Percentiles rank a stretch among this genome's conserved stretches.
Conservation (phyloP, 2,797 vertebrate genomes). For the Hypotaenidia okinawae region DNA sequence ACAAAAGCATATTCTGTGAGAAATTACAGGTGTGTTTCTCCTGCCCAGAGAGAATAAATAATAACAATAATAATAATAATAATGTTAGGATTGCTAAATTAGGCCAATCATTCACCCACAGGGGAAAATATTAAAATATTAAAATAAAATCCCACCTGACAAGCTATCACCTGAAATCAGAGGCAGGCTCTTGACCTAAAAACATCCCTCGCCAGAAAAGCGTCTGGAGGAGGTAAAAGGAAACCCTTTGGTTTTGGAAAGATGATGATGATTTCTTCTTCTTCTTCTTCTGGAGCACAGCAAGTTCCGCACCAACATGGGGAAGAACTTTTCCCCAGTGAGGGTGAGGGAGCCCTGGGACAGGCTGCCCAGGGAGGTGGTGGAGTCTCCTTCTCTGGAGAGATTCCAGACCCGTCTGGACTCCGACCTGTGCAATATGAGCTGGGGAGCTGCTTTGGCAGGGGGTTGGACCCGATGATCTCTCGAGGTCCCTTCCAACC, state of each 20-base stretch:
- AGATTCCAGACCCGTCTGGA: too few species aligned
- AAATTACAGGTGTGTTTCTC: conserved; percentile 65
- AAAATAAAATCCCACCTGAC: conserved; percentile 41
- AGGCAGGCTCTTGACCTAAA: conserved; percentile 61
- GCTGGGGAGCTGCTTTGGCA: too few species aligned
- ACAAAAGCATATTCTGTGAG: conserved; percentile 22
- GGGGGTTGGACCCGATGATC: too few species aligned
- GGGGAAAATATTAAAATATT: background rate
- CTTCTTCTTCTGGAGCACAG: too few species aligned
- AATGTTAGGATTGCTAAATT: conserved; percentile 58
- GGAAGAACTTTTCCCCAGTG: too few species aligned
- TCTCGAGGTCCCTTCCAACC: too few species aligned
- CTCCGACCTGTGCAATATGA: too few species aligned
- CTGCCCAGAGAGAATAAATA: conserved; percentile 20
- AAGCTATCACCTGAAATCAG: conserved; percentile 63
- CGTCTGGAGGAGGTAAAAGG: background rate
- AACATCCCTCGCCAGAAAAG: conserved; percentile 20
- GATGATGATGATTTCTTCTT: too few species aligned
- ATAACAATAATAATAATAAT: background rate
- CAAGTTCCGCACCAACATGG: too few species aligned
- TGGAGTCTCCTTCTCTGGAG: too few species aligned
- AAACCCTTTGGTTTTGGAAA: background rate
- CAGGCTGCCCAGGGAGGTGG: too few species aligned
- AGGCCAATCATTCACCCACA: conserved; percentile 46
- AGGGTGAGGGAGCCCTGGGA: too few species aligned